Conservation (phyloP, 1,140 invertebrate genomes). For the Plodia interpunctella region DNA sequence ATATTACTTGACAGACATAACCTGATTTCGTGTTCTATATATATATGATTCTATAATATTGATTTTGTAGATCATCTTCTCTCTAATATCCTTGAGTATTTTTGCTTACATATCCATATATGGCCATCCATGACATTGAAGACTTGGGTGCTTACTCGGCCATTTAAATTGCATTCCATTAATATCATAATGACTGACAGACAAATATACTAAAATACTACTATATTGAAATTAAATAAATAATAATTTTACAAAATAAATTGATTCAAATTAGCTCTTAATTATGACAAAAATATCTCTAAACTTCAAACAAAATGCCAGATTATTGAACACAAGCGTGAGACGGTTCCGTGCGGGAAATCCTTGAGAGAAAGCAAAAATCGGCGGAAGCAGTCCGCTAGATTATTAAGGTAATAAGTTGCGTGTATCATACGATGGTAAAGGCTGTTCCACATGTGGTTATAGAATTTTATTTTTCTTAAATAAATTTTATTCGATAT, state of each 20-base stretch:
- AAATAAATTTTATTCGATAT: no score
- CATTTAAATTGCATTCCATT: no score
- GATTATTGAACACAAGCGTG: background rate
- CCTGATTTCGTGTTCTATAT: constrained; percentile 9
- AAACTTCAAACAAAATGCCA: background rate
- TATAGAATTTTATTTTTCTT: no score
- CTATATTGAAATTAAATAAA: no score
- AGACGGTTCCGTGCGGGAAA: background rate
- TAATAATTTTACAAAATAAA: no score
- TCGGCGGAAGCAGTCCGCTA: background rate
- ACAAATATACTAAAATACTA: no score
- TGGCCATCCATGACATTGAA: no score
- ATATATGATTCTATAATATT: constrained; percentile 2
- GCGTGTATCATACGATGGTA: constrained; percentile 1
- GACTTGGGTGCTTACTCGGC: no score
- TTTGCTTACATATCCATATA: no score
- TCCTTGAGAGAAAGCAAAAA: background rate
- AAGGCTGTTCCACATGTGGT: background rate
- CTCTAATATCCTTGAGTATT: no score
- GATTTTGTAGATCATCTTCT: background rate
- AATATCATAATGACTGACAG: no score
- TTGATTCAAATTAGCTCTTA: background rate
- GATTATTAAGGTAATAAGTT: background rate
- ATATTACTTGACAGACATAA: background rate
- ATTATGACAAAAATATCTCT: background rate